These are phyloP conservation scores for Bagarius yarrelli DNA, from an alignment of 2,113 vertebrate genomes.

Conservation along the genomic window DNA sequence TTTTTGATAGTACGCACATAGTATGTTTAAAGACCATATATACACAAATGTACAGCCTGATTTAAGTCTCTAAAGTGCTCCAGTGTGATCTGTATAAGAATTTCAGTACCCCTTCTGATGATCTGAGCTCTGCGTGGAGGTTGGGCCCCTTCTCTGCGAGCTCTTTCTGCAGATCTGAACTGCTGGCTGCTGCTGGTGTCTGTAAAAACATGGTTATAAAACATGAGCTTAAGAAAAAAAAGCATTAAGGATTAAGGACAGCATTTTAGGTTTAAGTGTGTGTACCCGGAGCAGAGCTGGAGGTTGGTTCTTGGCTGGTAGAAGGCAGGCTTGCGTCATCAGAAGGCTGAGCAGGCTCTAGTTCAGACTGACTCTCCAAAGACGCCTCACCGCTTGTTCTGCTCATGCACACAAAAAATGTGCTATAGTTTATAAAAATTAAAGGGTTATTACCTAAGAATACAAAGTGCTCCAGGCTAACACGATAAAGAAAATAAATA, in stretches of 20 bases:
- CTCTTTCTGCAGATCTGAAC: constrained; percentile 69
- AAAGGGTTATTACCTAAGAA: neutral
- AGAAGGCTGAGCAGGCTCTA: constrained; percentile 79
- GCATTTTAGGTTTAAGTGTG: neutral
- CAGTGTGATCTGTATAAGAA: no score
- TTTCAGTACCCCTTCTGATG: constrained; percentile 68
- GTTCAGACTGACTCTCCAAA: constrained; percentile 84
- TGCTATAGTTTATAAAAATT: no score
- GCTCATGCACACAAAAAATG: neutral
- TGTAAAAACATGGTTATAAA: constrained; percentile 49
- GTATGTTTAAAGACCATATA: no score
- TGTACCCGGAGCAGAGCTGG: constrained; percentile 63
- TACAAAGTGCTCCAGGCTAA: neutral
- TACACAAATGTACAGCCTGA: no score
- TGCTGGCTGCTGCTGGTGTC: constrained; percentile 81
- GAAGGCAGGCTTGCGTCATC: constrained; percentile 89
- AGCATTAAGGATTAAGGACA: neutral
- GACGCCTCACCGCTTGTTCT: constrained; percentile 78
- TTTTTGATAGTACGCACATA: neutral
- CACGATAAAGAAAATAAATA: neutral
- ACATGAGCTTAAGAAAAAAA: neutral
- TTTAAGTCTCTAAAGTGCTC: no score
- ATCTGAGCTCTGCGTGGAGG: constrained; percentile 68
- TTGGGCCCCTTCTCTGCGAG: constrained; percentile 70
- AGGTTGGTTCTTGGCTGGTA: constrained; percentile 91